Evolutionary conservation across 2,888 invertebrate genomes (phyloP).

Genomic region (Drosophila prostipennis): DNA sequence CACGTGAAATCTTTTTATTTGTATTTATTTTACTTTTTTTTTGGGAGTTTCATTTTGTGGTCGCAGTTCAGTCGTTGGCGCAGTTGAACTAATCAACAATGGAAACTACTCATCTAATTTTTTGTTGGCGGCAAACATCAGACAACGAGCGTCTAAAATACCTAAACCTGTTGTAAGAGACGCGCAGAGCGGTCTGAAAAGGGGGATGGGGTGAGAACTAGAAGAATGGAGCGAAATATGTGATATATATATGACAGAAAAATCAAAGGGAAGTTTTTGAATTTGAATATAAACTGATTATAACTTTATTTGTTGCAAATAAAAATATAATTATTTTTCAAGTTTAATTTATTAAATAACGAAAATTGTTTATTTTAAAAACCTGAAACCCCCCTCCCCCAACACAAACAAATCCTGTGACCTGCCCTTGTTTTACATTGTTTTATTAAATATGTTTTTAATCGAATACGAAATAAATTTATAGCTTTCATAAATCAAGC

Average conservation of each 20-base stretch:
- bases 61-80: constrained; percentile 28
- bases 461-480: background rate
- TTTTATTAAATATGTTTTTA: too few relatives aligned
- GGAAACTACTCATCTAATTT: constrained; percentile 44
- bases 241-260: background rate
- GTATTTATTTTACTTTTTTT: constrained; percentile 11
- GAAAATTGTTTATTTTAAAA: too few relatives aligned
- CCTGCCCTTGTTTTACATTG: too few relatives aligned
- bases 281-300: too few relatives aligned
- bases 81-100: constrained; percentile 53
- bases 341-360: too few relatives aligned
- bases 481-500: constrained; percentile 9
- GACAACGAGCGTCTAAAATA: constrained; percentile 37
- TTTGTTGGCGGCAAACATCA: constrained; percentile 73
- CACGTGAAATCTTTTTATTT: constrained; percentile 63
- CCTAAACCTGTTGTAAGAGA: constrained; percentile 39
- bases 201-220: constrained; percentile 23
- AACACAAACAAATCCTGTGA: too few relatives aligned
- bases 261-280: too few relatives aligned
- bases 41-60: constrained; percentile 41
- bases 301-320: too few relatives aligned
- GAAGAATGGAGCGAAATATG: background rate
- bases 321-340: too few relatives aligned
- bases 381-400: too few relatives aligned
- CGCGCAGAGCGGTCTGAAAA: constrained; percentile 8